Conservation (phyloP, 1,140 invertebrate genomes). For the Oncopodura yosiiana region DNA sequence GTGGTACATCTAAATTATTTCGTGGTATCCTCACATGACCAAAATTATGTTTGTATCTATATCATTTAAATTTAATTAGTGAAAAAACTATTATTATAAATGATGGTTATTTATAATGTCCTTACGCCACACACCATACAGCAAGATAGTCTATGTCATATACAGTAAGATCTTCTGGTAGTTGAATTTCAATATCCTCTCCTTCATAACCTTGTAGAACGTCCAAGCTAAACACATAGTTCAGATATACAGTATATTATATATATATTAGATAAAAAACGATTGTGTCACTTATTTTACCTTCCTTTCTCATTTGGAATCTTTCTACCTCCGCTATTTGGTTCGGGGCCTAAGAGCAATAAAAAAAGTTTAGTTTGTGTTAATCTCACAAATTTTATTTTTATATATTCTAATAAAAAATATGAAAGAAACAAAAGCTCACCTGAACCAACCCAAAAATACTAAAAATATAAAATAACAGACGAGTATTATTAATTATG, state of each 20-base stretch:
- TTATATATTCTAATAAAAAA: no score
- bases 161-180: conserved; percentile 73
- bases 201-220: conserved; percentile 72
- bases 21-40: conserved; percentile 79
- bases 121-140: conserved; percentile 67
- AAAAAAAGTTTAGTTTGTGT: no score
- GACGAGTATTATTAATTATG: no score
- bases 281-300: conserved; percentile 37
- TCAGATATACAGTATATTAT: neutral
- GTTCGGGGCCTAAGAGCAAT: no score
- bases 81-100: neutral
- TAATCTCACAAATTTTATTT: no score
- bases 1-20: conserved; percentile 77
- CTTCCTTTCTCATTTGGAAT: conserved; percentile 72
- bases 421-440: no score
- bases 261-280: conserved; percentile 13
- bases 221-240: conserved; percentile 54
- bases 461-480: no score
- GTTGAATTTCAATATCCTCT: conserved; percentile 78
- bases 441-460: conserved; percentile 88
- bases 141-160: conserved; percentile 87
- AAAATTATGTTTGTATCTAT: conserved; percentile 70
- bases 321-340: conserved; percentile 70
- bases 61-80: neutral
- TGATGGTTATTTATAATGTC: neutral